Conservation (phyloP, 2,113 vertebrate genomes). For the Epinephelus fuscoguttatus region DNA sequence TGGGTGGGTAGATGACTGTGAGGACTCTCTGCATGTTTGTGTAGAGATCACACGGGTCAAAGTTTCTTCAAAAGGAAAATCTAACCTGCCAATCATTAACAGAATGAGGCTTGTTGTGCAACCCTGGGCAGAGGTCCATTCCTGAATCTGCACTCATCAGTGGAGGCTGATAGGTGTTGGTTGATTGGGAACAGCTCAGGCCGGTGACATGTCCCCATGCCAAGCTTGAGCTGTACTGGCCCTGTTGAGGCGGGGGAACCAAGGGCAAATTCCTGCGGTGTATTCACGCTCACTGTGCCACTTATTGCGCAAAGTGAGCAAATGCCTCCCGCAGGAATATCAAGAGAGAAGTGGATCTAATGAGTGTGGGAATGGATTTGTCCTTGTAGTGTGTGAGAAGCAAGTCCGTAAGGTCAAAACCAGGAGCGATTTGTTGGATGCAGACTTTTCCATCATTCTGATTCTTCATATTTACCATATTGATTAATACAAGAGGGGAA, state of each 20-base stretch:
- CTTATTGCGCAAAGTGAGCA: slow-evolving; percentile 58
- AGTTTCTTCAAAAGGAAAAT: slow-evolving; percentile 41
- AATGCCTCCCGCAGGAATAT: slow-evolving; percentile 30
- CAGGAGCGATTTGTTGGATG: background rate
- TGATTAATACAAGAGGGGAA: slow-evolving; percentile 13
- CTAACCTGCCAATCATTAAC: slow-evolving; percentile 73
- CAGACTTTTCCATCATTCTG: background rate
- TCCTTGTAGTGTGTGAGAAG: background rate
- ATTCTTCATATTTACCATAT: slow-evolving; percentile 13
- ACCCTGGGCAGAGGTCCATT: slow-evolving; percentile 26
- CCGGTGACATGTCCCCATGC: slow-evolving; percentile 20
- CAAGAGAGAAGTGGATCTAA: slow-evolving; percentile 13
- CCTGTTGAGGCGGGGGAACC: background rate
- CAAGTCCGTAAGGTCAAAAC: slow-evolving; percentile 24
- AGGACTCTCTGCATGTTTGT: slow-evolving; percentile 48
- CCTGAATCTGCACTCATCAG: background rate
- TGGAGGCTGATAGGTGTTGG: slow-evolving; percentile 7
- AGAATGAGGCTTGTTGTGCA: slow-evolving; percentile 18
- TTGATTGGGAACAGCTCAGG: background rate
- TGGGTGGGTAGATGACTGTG: background rate
- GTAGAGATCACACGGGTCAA: slow-evolving; percentile 35
- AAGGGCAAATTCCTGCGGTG: slow-evolving; percentile 65
- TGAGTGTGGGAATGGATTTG: slow-evolving; percentile 56
- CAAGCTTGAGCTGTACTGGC: slow-evolving; percentile 7
- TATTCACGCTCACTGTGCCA: slow-evolving; percentile 61